Base-by-base conservation (phyloP, 2,888 invertebrate genomes). In the Eupsilia transversa region DNA sequence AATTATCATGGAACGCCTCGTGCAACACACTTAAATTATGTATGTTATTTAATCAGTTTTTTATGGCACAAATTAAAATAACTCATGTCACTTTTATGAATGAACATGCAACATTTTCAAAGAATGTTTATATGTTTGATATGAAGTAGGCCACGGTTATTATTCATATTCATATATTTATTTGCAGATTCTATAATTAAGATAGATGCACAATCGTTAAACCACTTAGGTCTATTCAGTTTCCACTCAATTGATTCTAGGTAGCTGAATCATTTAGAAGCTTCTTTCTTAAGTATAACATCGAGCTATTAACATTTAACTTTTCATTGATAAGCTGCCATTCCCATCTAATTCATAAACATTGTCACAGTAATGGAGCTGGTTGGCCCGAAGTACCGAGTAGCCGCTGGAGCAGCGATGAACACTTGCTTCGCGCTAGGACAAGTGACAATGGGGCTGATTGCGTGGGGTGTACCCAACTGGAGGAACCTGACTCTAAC, bases 361-460 rank as follows among this genome's bases (percentile, higher is more conserved):
- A 46, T 57, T 60, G 0, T 63, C 4, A 64, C 92, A 98, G 98
- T 97, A 56, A 97, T 98, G 91, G 98, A 98, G 91, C 93, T 98
- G 78, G 97, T 98, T 9, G 98, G 98, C 0, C 97, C 98, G 0
- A 97, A 97, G 66, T 97, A 97, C 63, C 96, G 98, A 52, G 97
- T 98, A 1, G 93, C 97, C 10, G 97, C 97, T 10, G 97, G 98
- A 43, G 97, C 97, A 12, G 93, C 97, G 49, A 96, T 97, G 74
- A 97, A 97, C 73, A 97, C 97, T 14, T 97, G 97, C 87, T 98
- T 97, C 89, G 97, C 98, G 0, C 79, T 97, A 2, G 98, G 98
- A 0, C 97, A 98, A 93, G 96, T 97, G 33, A 85, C 97, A 0
- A 91, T 98, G 72, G 98, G 97, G 0, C 90, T 97, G 54, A 94